Evolutionary conservation across 2,888 invertebrate genomes (phyloP).

Genomic region (Agrotis clavis): DNA sequence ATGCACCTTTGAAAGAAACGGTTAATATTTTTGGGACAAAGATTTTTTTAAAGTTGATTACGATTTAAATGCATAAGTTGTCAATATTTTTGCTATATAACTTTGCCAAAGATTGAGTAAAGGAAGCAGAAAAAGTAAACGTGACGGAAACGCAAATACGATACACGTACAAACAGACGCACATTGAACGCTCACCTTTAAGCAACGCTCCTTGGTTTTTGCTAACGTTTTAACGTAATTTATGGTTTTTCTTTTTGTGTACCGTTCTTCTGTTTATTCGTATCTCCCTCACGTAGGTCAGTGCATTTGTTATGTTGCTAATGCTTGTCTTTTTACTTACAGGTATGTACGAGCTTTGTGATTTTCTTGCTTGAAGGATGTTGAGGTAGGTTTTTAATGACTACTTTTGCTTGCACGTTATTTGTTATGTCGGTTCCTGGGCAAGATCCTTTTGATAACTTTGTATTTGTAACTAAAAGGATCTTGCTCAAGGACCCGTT

Average conservation of each 20-base stretch:
- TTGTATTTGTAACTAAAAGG: too few species aligned
- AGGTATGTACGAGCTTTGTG: conserved; percentile 66
- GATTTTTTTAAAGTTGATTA: too few species aligned
- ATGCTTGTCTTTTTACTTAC: conserved; percentile 61
- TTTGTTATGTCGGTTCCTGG: background rate
- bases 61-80: too few species aligned
- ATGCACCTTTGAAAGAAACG: background rate
- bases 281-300: conserved; percentile 78
- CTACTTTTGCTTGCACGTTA: background rate
- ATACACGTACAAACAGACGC: conserved; percentile 41
- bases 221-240: conserved; percentile 84
- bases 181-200: conserved; percentile 71
- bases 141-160: conserved; percentile 19
- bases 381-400: conserved; percentile 36
- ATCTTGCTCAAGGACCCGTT: too few species aligned
- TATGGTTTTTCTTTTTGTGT: conserved; percentile 84
- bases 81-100: background rate
- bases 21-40: too few species aligned
- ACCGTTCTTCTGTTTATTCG: conserved; percentile 72
- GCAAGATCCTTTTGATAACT: background rate
- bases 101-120: background rate
- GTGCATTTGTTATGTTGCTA: conserved; percentile 75
- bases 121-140: conserved; percentile 8
- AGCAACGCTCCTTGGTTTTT: conserved; percentile 77
- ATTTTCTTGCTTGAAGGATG: conserved; percentile 47